A percentile compares a stretch with the other conserved stretches of the same genome.
Conservation (phyloP, 2,797 vertebrate species). For the Artibeus lituratus region DNA sequence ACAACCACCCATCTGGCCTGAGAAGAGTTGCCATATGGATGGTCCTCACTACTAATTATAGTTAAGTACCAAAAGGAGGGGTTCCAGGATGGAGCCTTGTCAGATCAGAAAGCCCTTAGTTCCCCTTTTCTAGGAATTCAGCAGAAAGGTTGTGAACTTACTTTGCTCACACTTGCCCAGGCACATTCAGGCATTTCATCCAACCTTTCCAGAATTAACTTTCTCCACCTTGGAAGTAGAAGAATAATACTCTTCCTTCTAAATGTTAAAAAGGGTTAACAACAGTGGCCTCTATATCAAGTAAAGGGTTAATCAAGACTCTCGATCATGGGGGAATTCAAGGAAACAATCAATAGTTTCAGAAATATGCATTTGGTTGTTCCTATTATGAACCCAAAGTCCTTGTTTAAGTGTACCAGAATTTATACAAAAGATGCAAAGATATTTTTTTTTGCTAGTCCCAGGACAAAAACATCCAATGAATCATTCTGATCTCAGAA, state of each 20-base stretch:
- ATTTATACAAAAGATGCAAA: background rate
- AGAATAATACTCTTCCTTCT: background rate
- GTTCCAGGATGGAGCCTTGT: conserved; percentile 53
- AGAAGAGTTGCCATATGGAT: conserved; percentile 84
- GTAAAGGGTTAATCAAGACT: background rate
- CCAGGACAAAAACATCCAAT: conserved; percentile 28
- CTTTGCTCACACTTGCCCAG: background rate
- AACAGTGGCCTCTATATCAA: background rate
- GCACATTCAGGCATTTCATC: background rate
- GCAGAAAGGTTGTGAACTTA: background rate
- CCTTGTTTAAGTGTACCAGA: background rate
- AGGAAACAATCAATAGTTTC: background rate
- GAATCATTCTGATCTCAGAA: conserved; percentile 62
- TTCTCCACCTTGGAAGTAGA: background rate
- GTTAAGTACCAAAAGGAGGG: conserved; percentile 73
- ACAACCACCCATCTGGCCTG: conserved; percentile 84
- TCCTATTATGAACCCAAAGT: background rate
- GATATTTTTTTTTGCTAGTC: conserved; percentile 7
- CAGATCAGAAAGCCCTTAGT: background rate
- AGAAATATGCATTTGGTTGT: background rate
- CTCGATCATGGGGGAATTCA: background rate
- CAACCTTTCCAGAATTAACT: background rate
- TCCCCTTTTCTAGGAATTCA: background rate
- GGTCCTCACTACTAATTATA: conserved; percentile 82
- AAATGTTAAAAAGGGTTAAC: background rate